Evolutionary conservation across 2,797 vertebrate species (phyloP), one percentile per base, ranked within the genome.

Genomic region (Linurgus olivaceus): DNA sequence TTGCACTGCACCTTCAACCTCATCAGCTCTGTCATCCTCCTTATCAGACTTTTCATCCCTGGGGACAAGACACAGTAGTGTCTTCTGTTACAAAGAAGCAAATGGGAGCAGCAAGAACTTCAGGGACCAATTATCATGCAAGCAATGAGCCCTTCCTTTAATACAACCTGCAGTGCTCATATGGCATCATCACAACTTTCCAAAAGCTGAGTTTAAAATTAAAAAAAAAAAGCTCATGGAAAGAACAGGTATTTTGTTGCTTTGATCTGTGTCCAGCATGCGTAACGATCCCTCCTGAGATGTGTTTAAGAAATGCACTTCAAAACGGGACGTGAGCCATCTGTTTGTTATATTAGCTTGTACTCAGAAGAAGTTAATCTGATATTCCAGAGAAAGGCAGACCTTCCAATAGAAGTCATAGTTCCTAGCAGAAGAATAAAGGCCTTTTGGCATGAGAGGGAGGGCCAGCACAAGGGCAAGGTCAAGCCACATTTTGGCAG

Each of bases 231-330:
- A n/a, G 2, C n/a, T 85, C 4, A 45, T 6, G 75, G 91, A 94
- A 95, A 77, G 45, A 91, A 68, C 25, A 74, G 0, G 0, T 52
- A 57, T 68, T 95, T 55, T 61, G n/a, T 65, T 86, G 45, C 90
- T 90, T 80, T 92, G 67, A 96, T 52, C 61, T 61, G 33, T 71
- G 89, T 17, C 88, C 61, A 81, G 62, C 35, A n/a, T 19, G 35
- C 6, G 0, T 62, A 88, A 80, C 0, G 0, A 72, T 84, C 68
- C 8, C 28, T 93, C 61, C 72, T 44, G 78, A 89, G 86, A 87
- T 59, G 31, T 47, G 62, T 52, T 82, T 20, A 55, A 73, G 28
- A 79, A 63, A 87, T 57, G 89, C 11, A 42, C 55, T 70, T 85
- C 67, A 76, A 71, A 94, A 87, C 0, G 0, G 59, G 42, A 82